These are phyloP conservation scores for Aviceda cuculoides DNA, from an alignment of 2,797 vertebrate genomes.

Conservation along the genomic window DNA sequence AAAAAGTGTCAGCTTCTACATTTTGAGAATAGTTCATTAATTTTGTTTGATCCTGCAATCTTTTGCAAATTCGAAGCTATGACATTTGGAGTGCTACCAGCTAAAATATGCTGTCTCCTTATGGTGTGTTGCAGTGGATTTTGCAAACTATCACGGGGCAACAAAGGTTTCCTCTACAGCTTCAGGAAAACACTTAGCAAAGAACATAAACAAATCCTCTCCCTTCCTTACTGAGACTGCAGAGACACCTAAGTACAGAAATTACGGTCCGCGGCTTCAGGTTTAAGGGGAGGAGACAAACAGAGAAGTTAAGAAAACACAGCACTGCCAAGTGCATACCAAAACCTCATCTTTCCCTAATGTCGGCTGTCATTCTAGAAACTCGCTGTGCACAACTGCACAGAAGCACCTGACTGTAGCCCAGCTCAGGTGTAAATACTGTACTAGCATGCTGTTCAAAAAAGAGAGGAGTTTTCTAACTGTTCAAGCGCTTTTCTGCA, in stretches of 20 bases:
- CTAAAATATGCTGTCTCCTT: conserved; percentile 58
- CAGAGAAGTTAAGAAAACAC: background rate
- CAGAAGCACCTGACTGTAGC: background rate
- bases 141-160: background rate
- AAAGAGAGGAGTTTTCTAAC: background rate
- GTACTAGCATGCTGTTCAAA: background rate
- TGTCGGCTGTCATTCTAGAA: background rate
- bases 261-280: background rate
- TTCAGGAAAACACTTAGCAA: background rate
- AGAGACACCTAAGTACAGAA: background rate
- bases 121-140: conserved; percentile 28
- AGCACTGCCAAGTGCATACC: rapidly evolving
- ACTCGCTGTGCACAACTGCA: background rate
- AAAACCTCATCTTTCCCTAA: background rate
- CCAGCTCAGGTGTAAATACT: background rate
- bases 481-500: background rate
- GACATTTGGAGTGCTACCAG: conserved; percentile 46
- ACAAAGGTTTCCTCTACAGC: background rate
- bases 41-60: conserved; percentile 7
- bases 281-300: background rate
- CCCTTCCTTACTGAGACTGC: rapidly evolving
- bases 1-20: background rate
- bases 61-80: conserved; percentile 41
- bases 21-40: background rate
- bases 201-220: background rate